These are phyloP conservation scores for Turnix velox DNA, from an alignment of 2,113 vertebrate species.

Conservation along the genomic window DNA sequence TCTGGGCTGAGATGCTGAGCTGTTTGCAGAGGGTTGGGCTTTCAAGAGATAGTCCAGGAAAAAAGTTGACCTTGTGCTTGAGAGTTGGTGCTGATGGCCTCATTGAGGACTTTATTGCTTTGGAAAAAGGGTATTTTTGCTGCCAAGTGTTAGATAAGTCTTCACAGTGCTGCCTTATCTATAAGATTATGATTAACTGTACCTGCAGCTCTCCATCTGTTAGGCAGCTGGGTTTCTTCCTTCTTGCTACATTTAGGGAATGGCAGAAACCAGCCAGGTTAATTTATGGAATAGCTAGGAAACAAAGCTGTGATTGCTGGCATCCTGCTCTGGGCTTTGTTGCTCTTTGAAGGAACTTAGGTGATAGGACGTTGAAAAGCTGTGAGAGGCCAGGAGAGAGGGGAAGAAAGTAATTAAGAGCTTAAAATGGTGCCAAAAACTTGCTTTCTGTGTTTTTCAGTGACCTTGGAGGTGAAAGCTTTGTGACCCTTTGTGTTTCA, in stretches of 20 bases:
- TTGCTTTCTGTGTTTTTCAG: neutral
- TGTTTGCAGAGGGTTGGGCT: neutral
- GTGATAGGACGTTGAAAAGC: neutral
- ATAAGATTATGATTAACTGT: fast-evolving
- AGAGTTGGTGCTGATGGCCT: neutral
- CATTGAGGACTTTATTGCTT: neutral
- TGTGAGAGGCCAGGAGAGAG: neutral
- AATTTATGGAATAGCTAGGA: neutral
- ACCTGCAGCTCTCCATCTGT: neutral
- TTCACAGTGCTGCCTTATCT: neutral
- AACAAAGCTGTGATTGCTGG: neutral
- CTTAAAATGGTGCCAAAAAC: neutral
- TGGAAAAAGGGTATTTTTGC: neutral
- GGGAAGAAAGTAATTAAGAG: neutral
- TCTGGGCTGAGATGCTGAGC: neutral
- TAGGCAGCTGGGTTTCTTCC: neutral
- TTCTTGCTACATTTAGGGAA: neutral
- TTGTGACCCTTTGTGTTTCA: neutral
- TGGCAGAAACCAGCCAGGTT: neutral
- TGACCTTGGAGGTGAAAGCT: neutral
- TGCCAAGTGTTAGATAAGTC: neutral
- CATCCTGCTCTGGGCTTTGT: neutral
- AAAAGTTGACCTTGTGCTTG: neutral
- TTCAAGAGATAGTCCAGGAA: neutral
- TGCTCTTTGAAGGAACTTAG: neutral